Base-by-base conservation (phyloP, 2,113 vertebrate genomes). In the Tragelaphus imberbis region DNA sequence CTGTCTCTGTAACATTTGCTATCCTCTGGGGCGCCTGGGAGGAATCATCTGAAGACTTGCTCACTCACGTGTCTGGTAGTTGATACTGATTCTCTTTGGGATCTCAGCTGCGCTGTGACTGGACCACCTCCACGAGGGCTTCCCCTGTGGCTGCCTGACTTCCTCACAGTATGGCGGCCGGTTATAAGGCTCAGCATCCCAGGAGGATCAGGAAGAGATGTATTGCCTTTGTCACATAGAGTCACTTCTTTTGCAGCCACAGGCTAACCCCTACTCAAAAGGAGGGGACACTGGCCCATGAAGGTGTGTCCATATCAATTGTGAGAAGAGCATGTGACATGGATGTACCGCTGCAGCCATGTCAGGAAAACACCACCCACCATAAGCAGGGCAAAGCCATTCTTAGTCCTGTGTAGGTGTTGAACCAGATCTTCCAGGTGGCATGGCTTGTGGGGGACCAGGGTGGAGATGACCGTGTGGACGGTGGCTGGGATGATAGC, bases 161-260 rank as follows among this genome's bases (percentile, higher is more conserved):
- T 71, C 49, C 71, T 19, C 30, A 44, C 9, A 56, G 2, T 1
- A 2, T 9, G 75, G 84, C 0, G 4, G 71, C 88, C 0, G 0
- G 51, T 19, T 23, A 30, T 16, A 53, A 40, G 53, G 16, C n/a
- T 47, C 53, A 49, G 2, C 13, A 7, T 47, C 75, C 36, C 3
- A 15, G 15, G 51, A 25, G 65, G 63, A 33, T 49, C 63, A 44
- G 77, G 49, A 27, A 16, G 40, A 36, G 33, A 40, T 25, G 40
- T 12, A 4, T 4, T 58, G 92, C 58, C 51, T 47, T 27, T 2
- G 53, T 21, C 51, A 3, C 16, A 1, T 3, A 30, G 23, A 6
- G 30, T 36, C 36, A 13, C n/a, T 77, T 55, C 53, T 30, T 7
- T 28, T 28, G 25, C 7, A 5, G 44, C 33, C 40, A 7, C 33